phyloP scores from a whole-genome alignment of 2,888 invertebrate genomes.

The Mythimna vitellina region DNA sequence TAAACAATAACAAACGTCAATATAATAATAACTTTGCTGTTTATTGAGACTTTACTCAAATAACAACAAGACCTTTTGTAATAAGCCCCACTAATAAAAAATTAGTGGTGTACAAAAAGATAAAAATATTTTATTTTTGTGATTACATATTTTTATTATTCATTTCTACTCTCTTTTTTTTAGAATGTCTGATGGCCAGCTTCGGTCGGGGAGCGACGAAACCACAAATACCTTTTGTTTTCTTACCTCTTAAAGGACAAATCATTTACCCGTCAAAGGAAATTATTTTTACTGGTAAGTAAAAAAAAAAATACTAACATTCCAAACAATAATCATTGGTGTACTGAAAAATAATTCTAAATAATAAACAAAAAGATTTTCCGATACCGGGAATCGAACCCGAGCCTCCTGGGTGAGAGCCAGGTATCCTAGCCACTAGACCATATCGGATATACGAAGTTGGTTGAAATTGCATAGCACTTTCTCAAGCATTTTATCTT shows the following conservation, averaged over 20 bases:
- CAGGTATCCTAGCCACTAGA: conserved; percentile 92
- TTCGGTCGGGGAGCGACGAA: conserved; percentile 93
- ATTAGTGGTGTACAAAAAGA: too few species aligned
- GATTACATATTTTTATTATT: not conserved
- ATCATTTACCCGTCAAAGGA: conserved; percentile 97
- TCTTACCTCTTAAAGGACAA: conserved; percentile 95
- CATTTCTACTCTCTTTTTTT: conserved; percentile 68
- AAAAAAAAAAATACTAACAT: not conserved
- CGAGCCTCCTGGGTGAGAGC: conserved; percentile 91
- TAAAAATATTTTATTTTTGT: not conserved
- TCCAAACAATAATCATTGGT: not conserved
- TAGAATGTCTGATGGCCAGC: conserved; percentile 93
- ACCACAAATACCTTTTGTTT: conserved; percentile 96
- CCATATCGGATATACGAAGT: conserved; percentile 85
- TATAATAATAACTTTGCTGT: too few species aligned
- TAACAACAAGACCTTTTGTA: too few species aligned
- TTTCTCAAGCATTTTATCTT: not conserved
- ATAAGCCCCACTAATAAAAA: too few species aligned
- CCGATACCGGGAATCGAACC: conserved; percentile 92
- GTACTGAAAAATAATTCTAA: too few species aligned
- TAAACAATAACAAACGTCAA: too few species aligned
- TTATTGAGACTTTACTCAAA: too few species aligned
- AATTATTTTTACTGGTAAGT: conserved; percentile 94
- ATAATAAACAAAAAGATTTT: conserved; percentile 75
- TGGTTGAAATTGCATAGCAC: fast-evolving